Base-by-base conservation (phyloP, 2,888 invertebrate genomes). In the Drosophila fulvimacula region DNA sequence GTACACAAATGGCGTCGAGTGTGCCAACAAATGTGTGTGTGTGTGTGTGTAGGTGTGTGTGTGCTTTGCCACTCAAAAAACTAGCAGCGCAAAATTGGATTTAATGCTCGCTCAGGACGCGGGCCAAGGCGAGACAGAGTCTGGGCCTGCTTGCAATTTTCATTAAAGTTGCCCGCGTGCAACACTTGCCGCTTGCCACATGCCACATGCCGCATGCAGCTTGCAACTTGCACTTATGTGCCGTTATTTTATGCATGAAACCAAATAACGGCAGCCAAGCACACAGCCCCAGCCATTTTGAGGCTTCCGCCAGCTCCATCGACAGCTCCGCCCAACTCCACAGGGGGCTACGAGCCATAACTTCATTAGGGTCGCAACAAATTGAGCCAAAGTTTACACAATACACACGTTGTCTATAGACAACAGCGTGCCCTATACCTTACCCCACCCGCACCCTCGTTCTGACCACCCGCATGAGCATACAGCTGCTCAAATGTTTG, bases 221-320 rank as follows among this genome's bases (percentile, higher is more conserved):
- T 41, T 46, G 76, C 76, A 81, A 51, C 71, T 56, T 81, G 82
- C 83, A 81, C 83, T 81, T 74, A 79, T 79, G 86, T 68, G 74
- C 73, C 78, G 80, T 69, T 83, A 86, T 86, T 84, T 83, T 84
- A 86, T 83, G 87, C 84, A 84, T 84, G 87, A 87, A 87, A 83
- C 83, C 87, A 82, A 83, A 87, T 86, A 83, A 83, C 81, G 62
- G 66, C 68, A 68, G 41, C 58, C 49, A 9, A 13, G 41, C 42
- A 36, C 19, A 21, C 13, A 46, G 27, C 38, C 42, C 60, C 24
- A 52, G 63, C 76, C 60, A 76, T 77, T 76, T 76, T 77, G 63
- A 71, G 77, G 78, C 78, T 77, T 78, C 77, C 62, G 53, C 38
- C 48, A 34, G 34, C 51, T n/a, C 21, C 21, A 19, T 15, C 21